These are phyloP conservation scores for Procambarus clarkii DNA, from an alignment of 1,140 invertebrate species.

Conservation along the genomic window DNA sequence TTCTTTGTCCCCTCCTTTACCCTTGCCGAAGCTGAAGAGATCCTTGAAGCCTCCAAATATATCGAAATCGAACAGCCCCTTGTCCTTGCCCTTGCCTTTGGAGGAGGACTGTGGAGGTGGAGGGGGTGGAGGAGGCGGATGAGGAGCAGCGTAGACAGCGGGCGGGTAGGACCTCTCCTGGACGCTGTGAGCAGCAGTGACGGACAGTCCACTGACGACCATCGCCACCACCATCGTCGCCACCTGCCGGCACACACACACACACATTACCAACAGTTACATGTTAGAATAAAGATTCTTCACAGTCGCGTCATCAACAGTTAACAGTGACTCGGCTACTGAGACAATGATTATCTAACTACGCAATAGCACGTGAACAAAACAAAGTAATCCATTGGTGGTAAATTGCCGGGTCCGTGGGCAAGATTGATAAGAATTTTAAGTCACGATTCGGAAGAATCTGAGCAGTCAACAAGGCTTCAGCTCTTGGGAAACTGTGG, in stretches of 20 bases:
- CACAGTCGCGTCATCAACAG: too few species aligned
- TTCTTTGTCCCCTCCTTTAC: background rate
- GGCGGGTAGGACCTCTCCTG: slow-evolving; percentile 14
- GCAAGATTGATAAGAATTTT: too few species aligned
- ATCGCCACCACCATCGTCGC: background rate
- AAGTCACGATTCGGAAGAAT: too few species aligned
- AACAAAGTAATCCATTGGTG: too few species aligned
- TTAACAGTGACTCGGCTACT: too few species aligned
- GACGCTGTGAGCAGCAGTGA: background rate
- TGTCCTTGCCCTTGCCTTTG: slow-evolving; percentile 12
- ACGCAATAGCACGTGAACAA: too few species aligned
- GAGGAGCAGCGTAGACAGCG: background rate
- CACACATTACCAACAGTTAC: background rate
- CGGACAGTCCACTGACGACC: background rate
- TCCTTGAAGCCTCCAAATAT: slow-evolving; percentile 8
- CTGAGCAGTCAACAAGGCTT: too few species aligned
- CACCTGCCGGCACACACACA: background rate
- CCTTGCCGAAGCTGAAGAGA: slow-evolving; percentile 22
- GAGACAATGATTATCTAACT: too few species aligned
- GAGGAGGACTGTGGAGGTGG: background rate
- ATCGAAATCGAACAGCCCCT: slow-evolving; percentile 1
- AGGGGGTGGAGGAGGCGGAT: background rate
- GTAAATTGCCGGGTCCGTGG: too few species aligned
- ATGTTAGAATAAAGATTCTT: too few species aligned
- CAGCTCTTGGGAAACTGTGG: too few species aligned